Evolutionary conservation across 1,140 invertebrate species (phyloP), one percentile per base, ranked within the genome.

Genomic region (Pissodes strobi): DNA sequence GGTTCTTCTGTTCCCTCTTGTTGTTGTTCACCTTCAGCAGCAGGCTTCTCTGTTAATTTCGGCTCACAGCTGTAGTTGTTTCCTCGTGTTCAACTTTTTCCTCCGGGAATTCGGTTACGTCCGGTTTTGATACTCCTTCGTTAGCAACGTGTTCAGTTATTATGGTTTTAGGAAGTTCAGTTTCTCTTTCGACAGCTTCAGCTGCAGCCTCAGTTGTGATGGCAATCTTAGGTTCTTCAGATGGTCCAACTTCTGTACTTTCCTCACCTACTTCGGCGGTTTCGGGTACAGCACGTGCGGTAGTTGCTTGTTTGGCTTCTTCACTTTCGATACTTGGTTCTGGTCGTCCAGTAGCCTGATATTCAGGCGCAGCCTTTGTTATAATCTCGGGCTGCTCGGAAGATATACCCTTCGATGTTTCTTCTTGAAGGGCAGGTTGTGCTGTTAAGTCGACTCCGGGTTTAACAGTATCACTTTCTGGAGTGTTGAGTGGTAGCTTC

Each of bases 321-420:
- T 39, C 15, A 18, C 15, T 6, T 51, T 19, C 56, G 12, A 34
- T 18, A 62, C 43, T 34, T n/a, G n/a, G 39, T 57, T 72, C 66
- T 27, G 60, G 55, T 41, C 55, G 58, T 64, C 60, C 48, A 43
- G 65, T 3, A 22, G 6, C 0, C 12, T 52, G n/a, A 1, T 30
- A 17, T 59, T 41, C 34, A 19, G 17, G 49, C 37, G 39, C 62
- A 13, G 1, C 10, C 38, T 37, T 2, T 59, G 53, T 15, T 15
- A 3, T 13, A 25, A 53, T 6, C 30, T 46, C 22, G 51, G 58
- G 72, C 51, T 45, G 67, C n/a, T n/a, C n/a, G n/a, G n/a, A n/a
- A n/a, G n/a, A n/a, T n/a, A n/a, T n/a, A n/a, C n/a, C n/a, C n/a
- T n/a, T n/a, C n/a, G n/a, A n/a, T n/a, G n/a, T n/a, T n/a, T n/a